Evolutionary conservation across 2,888 invertebrate genomes (phyloP).

Genomic region (Neocrepidodera transversa): DNA sequence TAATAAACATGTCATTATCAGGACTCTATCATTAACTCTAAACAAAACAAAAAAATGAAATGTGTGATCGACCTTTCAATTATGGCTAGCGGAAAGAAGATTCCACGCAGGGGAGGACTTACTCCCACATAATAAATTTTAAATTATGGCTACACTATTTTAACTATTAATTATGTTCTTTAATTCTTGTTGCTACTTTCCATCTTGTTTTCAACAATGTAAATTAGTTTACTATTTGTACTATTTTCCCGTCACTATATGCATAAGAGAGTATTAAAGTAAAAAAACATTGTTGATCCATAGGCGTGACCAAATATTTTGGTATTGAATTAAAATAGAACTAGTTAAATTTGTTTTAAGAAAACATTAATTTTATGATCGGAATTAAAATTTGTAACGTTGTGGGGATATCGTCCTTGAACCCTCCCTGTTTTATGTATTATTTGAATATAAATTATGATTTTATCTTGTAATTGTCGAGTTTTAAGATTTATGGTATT

Average conservation of each 20-base stretch:
- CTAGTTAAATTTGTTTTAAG: background rate
- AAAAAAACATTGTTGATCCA: too few relatives aligned
- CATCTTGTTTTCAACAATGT: too few relatives aligned
- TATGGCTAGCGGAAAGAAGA: background rate
- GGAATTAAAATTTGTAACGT: too few relatives aligned
- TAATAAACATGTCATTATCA: constrained; percentile 29
- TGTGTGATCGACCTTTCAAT: constrained; percentile 18
- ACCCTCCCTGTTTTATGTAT: background rate
- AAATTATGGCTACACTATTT: too few relatives aligned
- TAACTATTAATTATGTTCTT: too few relatives aligned
- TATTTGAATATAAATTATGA: constrained; percentile 1
- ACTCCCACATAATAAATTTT: too few relatives aligned
- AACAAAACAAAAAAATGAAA: constrained; percentile 6
- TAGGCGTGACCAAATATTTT: too few relatives aligned
- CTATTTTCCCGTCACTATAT: too few relatives aligned
- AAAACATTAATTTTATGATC: background rate
- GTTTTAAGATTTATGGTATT: constrained; percentile 7
- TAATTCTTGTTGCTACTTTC: too few relatives aligned
- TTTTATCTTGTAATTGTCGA: constrained; percentile 4
- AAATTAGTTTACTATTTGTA: too few relatives aligned
- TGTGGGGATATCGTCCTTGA: background rate
- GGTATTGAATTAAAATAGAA: too few relatives aligned
- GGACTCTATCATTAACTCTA: constrained; percentile 20
- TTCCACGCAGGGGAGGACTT: background rate
- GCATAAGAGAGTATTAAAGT: too few relatives aligned